Base-by-base conservation (phyloP, 2,113 vertebrate species). In the Crotalus helleri region DNA sequence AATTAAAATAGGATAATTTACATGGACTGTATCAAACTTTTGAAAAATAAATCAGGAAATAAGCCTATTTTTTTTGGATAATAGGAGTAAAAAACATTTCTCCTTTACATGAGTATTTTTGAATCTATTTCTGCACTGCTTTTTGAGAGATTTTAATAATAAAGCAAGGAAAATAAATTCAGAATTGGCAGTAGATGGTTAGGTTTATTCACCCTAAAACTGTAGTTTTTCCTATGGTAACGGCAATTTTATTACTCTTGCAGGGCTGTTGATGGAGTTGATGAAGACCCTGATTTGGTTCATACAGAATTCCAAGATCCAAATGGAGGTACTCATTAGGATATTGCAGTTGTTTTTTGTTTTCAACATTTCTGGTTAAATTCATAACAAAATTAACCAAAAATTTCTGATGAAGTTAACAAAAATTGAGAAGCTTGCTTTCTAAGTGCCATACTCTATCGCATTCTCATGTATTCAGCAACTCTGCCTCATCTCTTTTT, bases 281-380 rank as follows among this genome's bases (percentile, higher is more conserved):
- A 99, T 0, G 92, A 97, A 86, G 98, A 99, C 93, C 98, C 98
- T 85, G 98, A 99, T 96, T 95, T 99, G 96, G 98, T 99, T 96
- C 99, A 99, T 97, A 98, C 99, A 99, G 99, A 99, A 96, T 98
- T 99, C 96, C 99, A 98, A 94, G 99, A 99, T 93, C 95, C 96
- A 5, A 98, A 97, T 96, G 99, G 98, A 99, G 99, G 99, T 99
- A 97, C 94, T 54, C 59, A 19, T 91, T 95, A 92, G 93, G 90
- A 93, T 1, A 69, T 58, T 69, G 92, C 81, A 59, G 11, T 88
- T 44, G 6, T 51, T 0, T 69, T 92, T 94, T 94, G 15, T 91
- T 88, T 92, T 94, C 33, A 53, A 90, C 12, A 61, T 0, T 93
- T 55, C 19, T 74, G 95, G 92, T 58, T 39, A 7, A 3, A 12